Percentiles rank a stretch among this genome's conserved stretches.
Conservation (phyloP, 2,113 vertebrate species). For the Bagarius yarrelli region DNA sequence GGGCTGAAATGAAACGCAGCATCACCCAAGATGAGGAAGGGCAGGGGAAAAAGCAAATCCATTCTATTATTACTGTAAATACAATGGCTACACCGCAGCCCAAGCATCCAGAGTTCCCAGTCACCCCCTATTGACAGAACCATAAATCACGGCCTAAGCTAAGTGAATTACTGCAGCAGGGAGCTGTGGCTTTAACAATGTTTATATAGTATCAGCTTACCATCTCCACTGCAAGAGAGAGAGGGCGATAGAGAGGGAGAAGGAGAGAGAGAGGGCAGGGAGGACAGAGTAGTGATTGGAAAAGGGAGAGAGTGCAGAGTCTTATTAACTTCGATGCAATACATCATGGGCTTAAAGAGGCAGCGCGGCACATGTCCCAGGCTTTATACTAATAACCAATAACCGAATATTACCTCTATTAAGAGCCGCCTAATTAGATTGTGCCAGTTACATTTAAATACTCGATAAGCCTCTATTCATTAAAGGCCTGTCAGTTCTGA, state of each 20-base stretch:
- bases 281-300: constrained; percentile 42
- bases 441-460: constrained; percentile 61
- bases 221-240: constrained; percentile 69
- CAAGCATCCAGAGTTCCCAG: constrained; percentile 71
- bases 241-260: constrained; percentile 42
- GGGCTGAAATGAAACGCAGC: constrained; percentile 1
- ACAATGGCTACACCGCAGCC: constrained; percentile 71
- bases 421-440: constrained; percentile 61
- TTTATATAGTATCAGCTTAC: constrained; percentile 83
- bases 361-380: constrained; percentile 36
- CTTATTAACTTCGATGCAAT: constrained; percentile 67
- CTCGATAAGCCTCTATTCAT: constrained; percentile 59
- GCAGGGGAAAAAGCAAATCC: constrained; percentile 63
- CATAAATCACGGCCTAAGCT: constrained; percentile 90
- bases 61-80: constrained; percentile 80
- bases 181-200: constrained; percentile 83
- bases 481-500: constrained; percentile 54
- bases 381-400: constrained; percentile 66
- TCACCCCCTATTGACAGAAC: constrained; percentile 84
- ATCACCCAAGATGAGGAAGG: constrained; percentile 45
- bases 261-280: constrained; percentile 30
- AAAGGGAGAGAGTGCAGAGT: constrained; percentile 55
- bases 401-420: constrained; percentile 62
- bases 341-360: constrained; percentile 64
- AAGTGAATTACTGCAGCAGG: constrained; percentile 89